Base-by-base conservation (phyloP, 2,797 vertebrate species). In the Craterocephalus amniculus region DNA sequence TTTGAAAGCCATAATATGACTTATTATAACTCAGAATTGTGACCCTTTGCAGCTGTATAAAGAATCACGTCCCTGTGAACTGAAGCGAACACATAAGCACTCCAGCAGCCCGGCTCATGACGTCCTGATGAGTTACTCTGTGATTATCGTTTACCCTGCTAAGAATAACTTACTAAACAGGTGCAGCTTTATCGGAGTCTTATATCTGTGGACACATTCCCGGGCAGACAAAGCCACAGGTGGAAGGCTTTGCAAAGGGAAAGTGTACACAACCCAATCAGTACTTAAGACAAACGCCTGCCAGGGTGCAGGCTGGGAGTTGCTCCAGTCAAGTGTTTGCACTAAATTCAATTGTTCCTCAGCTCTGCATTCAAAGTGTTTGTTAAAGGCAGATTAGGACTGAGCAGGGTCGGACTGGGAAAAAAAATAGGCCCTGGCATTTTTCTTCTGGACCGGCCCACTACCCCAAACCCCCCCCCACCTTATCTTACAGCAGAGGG, bases 191-290 rank as follows among this genome's bases (percentile, higher is more conserved):
- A 90, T 85, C 84, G 63, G 71, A 70, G 79, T 64, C 73, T 52
- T 52, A 59, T 77, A 75, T 84, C 69, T 74, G 75, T 78, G 81
- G 86, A 85, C 76, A 57, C 75, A 77, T 83, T 92, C 84, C 90
- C 87, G 74, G 76, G 79, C 62, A 29, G 73, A 87, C 85, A 93
- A 93, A 92, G 91, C 72, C 88, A 78, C 88, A 93, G 88, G 91
- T 92, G 86, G 79, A 81, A 71, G 85, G 78, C 76, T 80, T 85
- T 70, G 74, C 55, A 38, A 78, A 90, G 82, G 55, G 72, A 85
- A 86, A 83, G 67, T 72, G 60, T 81, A 83, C 87, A 86, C 11
- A 88, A 68, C 77, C 77, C 83, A 83, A 82, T 88, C 87, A 81
- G 69, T 35, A 67, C 72, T 84, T 40, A 71, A 38, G 49, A 86